Conservation (phyloP, 2,113 vertebrate species). For the Electrona antarctica region DNA sequence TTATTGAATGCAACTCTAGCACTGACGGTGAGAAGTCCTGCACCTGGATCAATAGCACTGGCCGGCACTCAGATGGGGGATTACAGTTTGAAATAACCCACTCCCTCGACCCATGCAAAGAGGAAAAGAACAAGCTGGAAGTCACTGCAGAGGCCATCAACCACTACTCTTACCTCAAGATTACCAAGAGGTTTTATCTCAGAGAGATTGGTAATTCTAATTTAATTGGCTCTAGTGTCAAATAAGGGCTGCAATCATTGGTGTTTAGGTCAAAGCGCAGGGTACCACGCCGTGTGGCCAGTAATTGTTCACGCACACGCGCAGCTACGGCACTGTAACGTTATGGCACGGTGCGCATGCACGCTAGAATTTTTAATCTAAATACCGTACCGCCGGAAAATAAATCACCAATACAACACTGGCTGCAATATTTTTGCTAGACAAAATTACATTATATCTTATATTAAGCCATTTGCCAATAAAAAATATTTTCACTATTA, state of each 20-base stretch:
- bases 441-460: no score
- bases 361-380: no score
- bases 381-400: no score
- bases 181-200: conserved; percentile 67
- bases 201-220: conserved; percentile 74
- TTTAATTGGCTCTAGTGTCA: conserved; percentile 6
- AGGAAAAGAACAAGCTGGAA: conserved; percentile 67
- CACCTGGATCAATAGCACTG: conserved; percentile 52
- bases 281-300: no score
- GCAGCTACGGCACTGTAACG: no score
- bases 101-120: conserved; percentile 63
- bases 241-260: neutral
- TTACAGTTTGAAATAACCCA: conserved; percentile 66
- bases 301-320: no score
- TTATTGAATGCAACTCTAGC: conserved; percentile 37
- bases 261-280: no score
- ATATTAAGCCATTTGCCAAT: no score
- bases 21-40: conserved; percentile 32
- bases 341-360: no score
- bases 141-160: conserved; percentile 69
- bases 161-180: conserved; percentile 17
- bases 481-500: no score
- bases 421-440: no score
- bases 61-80: neutral
- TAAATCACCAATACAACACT: no score